These are phyloP conservation scores for Poecile montanus DNA, from an alignment of 2,797 vertebrate species.

Conservation along the genomic window DNA sequence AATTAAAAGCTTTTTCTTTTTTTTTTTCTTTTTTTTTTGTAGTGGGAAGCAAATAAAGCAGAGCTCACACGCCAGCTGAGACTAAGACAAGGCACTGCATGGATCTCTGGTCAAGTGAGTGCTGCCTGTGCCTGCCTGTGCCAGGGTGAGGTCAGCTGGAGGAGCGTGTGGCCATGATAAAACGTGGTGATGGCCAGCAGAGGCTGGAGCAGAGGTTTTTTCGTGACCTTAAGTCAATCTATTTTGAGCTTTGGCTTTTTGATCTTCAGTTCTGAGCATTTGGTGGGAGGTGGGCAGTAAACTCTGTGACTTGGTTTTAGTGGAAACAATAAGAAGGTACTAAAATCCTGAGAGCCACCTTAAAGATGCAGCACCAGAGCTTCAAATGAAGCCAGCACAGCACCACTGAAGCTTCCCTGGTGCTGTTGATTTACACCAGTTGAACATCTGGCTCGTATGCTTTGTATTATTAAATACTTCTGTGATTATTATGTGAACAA, in stretches of 20 bases:
- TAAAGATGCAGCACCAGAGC: not conserved
- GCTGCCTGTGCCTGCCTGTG: not conserved
- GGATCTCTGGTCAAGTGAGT: not conserved
- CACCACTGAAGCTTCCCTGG: not conserved
- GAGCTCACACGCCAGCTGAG: not conserved
- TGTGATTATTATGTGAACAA: slow-evolving; percentile 62
- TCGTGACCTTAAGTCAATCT: not conserved
- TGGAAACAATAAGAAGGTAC: not conserved
- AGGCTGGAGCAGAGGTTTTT: not conserved
- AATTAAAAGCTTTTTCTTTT: slow-evolving; percentile 44
- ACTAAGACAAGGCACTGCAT: not conserved
- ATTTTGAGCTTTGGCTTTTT: not conserved
- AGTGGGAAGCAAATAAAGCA: slow-evolving; percentile 32
- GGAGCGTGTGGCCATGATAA: not conserved
- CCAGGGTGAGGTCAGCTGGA: not conserved
- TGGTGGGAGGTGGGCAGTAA: not conserved
- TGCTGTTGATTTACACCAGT: slow-evolving; percentile 60
- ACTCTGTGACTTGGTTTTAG: slow-evolving; percentile 19
- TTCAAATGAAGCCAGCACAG: not conserved
- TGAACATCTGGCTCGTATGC: slow-evolving; percentile 65
- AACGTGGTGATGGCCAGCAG: not conserved
- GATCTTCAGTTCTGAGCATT: not conserved
- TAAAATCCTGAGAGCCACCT: slow-evolving; percentile 55
- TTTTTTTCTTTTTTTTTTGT: too few species aligned
- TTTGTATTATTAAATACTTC: slow-evolving; percentile 69